phyloP scores from a whole-genome alignment of 2,888 invertebrate species.

The Leucoptera coffeella region DNA sequence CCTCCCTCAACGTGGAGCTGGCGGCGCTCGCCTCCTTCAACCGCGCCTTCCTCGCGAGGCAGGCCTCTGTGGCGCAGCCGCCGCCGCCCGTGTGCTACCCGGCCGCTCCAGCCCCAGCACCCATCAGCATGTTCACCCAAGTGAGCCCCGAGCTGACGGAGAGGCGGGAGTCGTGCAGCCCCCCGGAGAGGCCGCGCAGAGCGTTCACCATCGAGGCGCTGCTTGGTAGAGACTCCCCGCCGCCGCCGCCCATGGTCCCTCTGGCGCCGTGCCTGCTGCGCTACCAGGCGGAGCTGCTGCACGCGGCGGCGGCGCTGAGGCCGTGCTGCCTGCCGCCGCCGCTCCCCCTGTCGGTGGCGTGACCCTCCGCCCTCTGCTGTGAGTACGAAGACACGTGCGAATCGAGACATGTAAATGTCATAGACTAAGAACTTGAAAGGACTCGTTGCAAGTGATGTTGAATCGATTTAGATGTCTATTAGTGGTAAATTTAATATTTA shows the following conservation, averaged over 20 bases:
- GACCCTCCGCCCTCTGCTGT: slow-evolving; percentile 29
- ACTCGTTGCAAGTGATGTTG: too few relatives aligned
- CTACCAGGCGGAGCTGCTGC: slow-evolving; percentile 36
- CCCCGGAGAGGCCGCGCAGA: slow-evolving; percentile 38
- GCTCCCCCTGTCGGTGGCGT: slow-evolving; percentile 36
- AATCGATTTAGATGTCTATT: too few relatives aligned
- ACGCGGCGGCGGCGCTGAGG: slow-evolving; percentile 37
- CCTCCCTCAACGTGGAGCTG: slow-evolving; percentile 61
- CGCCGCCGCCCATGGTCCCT: slow-evolving; percentile 18
- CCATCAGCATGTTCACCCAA: slow-evolving; percentile 34
- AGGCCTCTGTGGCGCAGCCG: slow-evolving; percentile 24
- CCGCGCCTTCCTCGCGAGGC: slow-evolving; percentile 59
- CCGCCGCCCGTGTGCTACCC: slow-evolving; percentile 25
- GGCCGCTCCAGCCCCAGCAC: slow-evolving; percentile 24
- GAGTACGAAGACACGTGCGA: slow-evolving; percentile 22
- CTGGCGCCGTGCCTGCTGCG: slow-evolving; percentile 27
- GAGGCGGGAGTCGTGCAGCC: slow-evolving; percentile 21
- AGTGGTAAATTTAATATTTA: too few relatives aligned
- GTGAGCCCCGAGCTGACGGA: slow-evolving; percentile 39
- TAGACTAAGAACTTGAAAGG: too few relatives aligned
- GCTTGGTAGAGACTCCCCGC: slow-evolving; percentile 64
- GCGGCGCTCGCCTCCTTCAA: slow-evolving; percentile 70
- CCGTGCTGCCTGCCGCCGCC: slow-evolving; percentile 42
- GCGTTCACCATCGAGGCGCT: slow-evolving; percentile 87
- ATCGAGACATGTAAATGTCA: too few relatives aligned